Percentiles rank a stretch among this genome's conserved stretches.
These are phyloP conservation scores for Neoniphon sammara DNA, from an alignment of 2,797 vertebrate genomes.

Conservation along the genomic window DNA sequence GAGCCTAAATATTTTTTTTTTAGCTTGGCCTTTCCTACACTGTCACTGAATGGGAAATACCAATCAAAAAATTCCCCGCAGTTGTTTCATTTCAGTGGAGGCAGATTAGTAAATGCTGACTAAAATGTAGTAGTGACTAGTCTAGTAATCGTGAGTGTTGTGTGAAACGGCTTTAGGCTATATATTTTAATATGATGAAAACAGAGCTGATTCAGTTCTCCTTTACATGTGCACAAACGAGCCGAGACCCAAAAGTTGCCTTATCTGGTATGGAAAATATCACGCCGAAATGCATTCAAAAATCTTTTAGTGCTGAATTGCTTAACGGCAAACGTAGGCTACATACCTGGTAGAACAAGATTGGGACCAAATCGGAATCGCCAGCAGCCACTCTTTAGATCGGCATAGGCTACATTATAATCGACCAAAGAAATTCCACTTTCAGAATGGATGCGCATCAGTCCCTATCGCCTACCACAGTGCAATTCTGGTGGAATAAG, in stretches of 20 bases:
- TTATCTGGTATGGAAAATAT: background rate
- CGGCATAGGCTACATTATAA: background rate
- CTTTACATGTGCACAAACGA: background rate
- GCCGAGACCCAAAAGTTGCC: background rate
- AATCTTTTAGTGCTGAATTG: background rate
- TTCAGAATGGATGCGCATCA: background rate
- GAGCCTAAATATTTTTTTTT: background rate
- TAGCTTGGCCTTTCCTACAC: background rate
- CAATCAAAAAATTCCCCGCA: too few relatives aligned
- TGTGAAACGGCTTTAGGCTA: background rate
- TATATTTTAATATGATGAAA: background rate
- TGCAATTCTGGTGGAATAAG: background rate
- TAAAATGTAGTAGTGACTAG: background rate
- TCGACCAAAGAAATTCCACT: background rate
- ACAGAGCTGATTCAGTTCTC: background rate
- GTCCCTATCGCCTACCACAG: background rate
- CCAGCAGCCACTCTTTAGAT: background rate
- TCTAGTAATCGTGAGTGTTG: too few relatives aligned
- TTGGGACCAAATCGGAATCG: background rate
- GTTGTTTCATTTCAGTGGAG: too few relatives aligned
- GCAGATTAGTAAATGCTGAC: background rate
- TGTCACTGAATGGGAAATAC: background rate
- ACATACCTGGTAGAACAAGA: background rate
- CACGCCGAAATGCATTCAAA: background rate
- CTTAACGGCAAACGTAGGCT: background rate